Evolutionary conservation across 2,888 invertebrate species (phyloP), one percentile per base, ranked within the genome.

Genomic region (Eupithecia exiguata): DNA sequence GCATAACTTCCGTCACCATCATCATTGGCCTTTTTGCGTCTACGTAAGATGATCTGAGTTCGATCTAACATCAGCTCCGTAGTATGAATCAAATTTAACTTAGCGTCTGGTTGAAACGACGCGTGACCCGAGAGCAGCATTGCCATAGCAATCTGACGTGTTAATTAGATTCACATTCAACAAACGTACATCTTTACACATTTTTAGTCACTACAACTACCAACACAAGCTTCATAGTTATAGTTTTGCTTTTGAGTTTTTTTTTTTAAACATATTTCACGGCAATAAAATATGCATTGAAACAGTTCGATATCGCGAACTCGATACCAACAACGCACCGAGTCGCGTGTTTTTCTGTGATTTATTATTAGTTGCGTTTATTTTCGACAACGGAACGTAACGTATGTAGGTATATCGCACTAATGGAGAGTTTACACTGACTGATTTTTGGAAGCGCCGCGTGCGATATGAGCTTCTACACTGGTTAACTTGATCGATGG

Each of bases 301-400:
- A 76, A 72, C 72, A 65, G 75, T 68, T 70, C 75, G 65, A 72
- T 72, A 68, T 58, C 72, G 74, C 63, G 63, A 46, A 66, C 66
- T 25, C 66, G 66, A 66, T 66, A 68, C 62, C 58, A 67, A 65
- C 74, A 75, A 53, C 70, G 66, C 72, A 43, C 69, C 53, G 66
- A 71, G 75, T 63, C 74, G 77, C 71, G 77, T 75, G 77, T 79
- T 78, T 77, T 76, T 72, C 71, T 63, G 21, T 78, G 78, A 79
- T 79, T 78, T 78, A 79, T 79, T 78, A 79, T 79, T 78, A 79
- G 79, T 78, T 76, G 71, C 43, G 79, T 75, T 79, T 79, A 79
- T 78, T 79, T 76, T 76, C 74, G 78, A 75, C 72, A 71, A 77
- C 72, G 53, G 58, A 25, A 70, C 71, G 71, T 5, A 65, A 35